These are phyloP conservation scores for Poeciliopsis presidionis DNA, from an alignment of 2,797 vertebrate species.

Conservation along the genomic window DNA sequence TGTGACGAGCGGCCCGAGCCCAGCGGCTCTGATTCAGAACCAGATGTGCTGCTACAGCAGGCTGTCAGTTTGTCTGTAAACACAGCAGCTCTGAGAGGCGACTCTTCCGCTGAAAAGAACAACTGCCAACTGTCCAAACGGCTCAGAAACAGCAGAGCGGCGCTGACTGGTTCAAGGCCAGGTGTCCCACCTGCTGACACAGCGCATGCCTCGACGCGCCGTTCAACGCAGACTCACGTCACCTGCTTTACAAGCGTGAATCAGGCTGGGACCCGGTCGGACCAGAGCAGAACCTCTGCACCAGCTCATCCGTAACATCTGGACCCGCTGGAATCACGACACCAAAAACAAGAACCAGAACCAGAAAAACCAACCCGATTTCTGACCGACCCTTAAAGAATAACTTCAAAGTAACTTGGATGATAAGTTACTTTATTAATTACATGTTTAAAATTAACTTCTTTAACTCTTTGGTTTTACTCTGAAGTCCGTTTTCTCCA, in stretches of 20 bases:
- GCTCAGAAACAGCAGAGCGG: conserved; percentile 41
- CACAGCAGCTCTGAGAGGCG: no score
- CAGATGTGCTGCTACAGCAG: conserved; percentile 46
- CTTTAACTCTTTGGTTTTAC: no score
- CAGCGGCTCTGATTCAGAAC: conserved; percentile 43
- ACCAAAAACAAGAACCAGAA: no score
- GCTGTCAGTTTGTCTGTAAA: no score
- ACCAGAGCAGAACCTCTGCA: conserved; percentile 1
- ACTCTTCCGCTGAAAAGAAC: no score
- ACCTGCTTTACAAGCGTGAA: not conserved
- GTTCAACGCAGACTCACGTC: conserved; percentile 23
- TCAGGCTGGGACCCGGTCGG: not conserved
- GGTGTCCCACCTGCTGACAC: conserved; percentile 44
- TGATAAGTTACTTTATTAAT: no score
- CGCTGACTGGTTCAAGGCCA: conserved; percentile 49
- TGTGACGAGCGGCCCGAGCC: conserved; percentile 43
- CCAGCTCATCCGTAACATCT: not conserved
- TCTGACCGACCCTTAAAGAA: no score
- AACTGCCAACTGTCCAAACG: not conserved
- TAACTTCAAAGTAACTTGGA: no score
- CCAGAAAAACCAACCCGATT: no score
- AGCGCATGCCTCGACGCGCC: conserved; percentile 38
- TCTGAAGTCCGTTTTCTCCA: no score
- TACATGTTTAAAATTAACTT: no score
- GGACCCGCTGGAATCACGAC: not conserved